A percentile compares a stretch with the other conserved stretches of the same genome.
Conservation (phyloP, 2,888 invertebrate genomes). For the Leucophenga maculata region DNA sequence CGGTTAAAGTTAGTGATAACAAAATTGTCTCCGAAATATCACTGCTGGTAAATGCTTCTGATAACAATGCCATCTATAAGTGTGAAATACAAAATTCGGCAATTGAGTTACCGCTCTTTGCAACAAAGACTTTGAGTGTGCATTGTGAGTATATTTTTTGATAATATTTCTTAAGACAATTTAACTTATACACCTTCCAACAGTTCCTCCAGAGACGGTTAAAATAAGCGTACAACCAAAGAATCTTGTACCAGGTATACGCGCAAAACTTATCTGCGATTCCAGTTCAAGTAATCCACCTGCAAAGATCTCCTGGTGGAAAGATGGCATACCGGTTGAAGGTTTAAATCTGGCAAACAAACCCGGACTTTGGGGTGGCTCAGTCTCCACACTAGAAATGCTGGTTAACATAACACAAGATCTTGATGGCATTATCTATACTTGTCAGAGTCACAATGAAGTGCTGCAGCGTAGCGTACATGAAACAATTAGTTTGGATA, state of each 20-base stretch:
- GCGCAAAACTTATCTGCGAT: constrained; percentile 68
- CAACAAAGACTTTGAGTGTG: constrained; percentile 65
- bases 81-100: constrained; percentile 68
- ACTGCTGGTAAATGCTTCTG: constrained; percentile 66
- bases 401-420: constrained; percentile 68
- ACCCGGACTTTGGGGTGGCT: constrained; percentile 68
- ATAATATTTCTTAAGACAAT: neutral
- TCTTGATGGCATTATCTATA: constrained; percentile 68
- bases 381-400: constrained; percentile 68
- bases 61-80: constrained; percentile 69
- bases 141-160: constrained; percentile 60
- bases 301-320: constrained; percentile 69
- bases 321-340: constrained; percentile 69
- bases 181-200: neutral
- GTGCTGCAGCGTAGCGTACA: constrained; percentile 68
- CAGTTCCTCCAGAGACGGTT: constrained; percentile 68
- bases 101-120: constrained; percentile 67
- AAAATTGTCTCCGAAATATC: constrained; percentile 65
- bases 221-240: constrained; percentile 67
- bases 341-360: constrained; percentile 67
- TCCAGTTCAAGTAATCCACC: constrained; percentile 70
- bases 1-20: constrained; percentile 58
- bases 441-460: constrained; percentile 69
- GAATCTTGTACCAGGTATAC: constrained; percentile 66
- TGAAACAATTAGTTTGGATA: constrained; percentile 67